A percentile compares a stretch with the other conserved stretches of the same genome.
These are phyloP conservation scores for Agrypnus murinus DNA, from an alignment of 2,888 invertebrate genomes.

Conservation along the genomic window DNA sequence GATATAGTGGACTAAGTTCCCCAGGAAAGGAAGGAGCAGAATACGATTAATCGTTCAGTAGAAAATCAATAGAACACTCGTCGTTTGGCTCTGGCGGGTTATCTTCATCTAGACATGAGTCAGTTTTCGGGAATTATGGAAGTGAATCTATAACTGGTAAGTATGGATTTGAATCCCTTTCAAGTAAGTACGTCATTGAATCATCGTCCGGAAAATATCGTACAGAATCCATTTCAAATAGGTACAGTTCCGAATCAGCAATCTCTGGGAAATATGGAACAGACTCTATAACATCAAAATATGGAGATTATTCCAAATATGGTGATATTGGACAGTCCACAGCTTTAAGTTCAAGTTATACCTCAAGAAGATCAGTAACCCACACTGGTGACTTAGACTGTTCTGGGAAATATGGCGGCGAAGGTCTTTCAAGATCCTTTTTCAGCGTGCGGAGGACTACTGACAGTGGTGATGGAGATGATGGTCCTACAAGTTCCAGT, in stretches of 20 bases:
- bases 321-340: slow-evolving; percentile 35
- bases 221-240: slow-evolving; percentile 46
- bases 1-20: too few relatives aligned
- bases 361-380: too few relatives aligned
- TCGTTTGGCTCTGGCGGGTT: slow-evolving; percentile 62
- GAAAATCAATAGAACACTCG: slow-evolving; percentile 62
- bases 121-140: slow-evolving; percentile 48
- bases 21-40: too few relatives aligned
- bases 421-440: too few relatives aligned
- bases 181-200: slow-evolving; percentile 52
- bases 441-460: too few relatives aligned
- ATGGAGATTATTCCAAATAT: too few relatives aligned
- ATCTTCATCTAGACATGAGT: slow-evolving; percentile 60
- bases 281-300: too few relatives aligned
- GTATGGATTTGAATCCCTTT: slow-evolving; percentile 47
- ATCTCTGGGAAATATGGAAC: too few relatives aligned
- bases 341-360: too few relatives aligned
- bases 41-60: slow-evolving; percentile 65
- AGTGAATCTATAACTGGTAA: too few relatives aligned
- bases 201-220: slow-evolving; percentile 38
- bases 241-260: slow-evolving; percentile 36
- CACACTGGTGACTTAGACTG: too few relatives aligned
- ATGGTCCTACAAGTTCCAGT: slow-evolving; percentile 28
- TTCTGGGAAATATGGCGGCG: too few relatives aligned
- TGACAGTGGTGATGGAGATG: slow-evolving; percentile 40